Evolutionary conservation across 2,888 invertebrate genomes (phyloP), one percentile per base, ranked within the genome.

Genomic region (Rotaria magnacalcarata): DNA sequence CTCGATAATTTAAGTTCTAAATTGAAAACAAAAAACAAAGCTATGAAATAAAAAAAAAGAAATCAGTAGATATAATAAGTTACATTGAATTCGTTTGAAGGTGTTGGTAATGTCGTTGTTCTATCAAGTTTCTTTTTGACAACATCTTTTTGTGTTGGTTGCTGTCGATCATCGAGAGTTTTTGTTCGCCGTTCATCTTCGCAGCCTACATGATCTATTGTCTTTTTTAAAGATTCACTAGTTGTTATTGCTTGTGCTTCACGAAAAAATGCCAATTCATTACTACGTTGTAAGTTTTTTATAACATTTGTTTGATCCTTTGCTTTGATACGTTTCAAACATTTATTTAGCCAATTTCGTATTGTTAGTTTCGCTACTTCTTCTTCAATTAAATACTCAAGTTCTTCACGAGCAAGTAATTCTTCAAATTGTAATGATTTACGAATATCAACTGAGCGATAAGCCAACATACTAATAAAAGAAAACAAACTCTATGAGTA

Each of bases 301-400:
- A 54, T 84, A 11, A 52, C 56, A 84, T 34, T 84, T 24, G 84
- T 47, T 54, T 84, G 84, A 84, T 84, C 84, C 21, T 56, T 52
- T 8, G 67, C 95, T 88, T 97, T 93, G 89, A 97, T 97, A 91
- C 96, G 95, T 90, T 97, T 96, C 86, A 99, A 93, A 90, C 99
- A 99, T 52, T 96, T 96, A 91, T 99, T 98, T 87, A 99, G 93
- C 99, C 99, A 99, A 56, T 96, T 96, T 89, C 97, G 93, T 88
- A 99, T 99, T 0, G 99, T 99, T 92, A 97, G 97, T 90, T 99
- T 99, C 80, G 99, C 99, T 41, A 99, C 98, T 92, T 99, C 99
- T 91, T 99, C 99, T 91, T 99, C 99, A 86, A 99, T 98, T 75
- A 98, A 94, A 90, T 97, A 98, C 91, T 99, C 99, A 89, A 99